Base-by-base conservation (phyloP, 2,888 invertebrate species). In the Himalopsyche kuldschensis region DNA sequence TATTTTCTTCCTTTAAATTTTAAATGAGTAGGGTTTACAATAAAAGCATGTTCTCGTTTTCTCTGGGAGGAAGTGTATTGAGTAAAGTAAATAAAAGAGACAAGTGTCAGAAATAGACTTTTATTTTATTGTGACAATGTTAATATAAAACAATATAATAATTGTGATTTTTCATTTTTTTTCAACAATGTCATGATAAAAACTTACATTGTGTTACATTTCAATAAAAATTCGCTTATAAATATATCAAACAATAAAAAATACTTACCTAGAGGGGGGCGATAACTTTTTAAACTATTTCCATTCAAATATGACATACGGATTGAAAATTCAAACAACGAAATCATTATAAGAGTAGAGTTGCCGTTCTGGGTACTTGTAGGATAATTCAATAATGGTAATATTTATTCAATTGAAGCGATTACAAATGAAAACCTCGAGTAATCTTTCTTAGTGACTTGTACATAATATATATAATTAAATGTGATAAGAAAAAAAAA, bases 171-270 rank as follows among this genome's bases (percentile, higher is more conserved):
- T 76, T 63, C 81, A 80, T 76, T 79, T 78, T 83, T 27, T 63
- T 27, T 69, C 69, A 85, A 85, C 85, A 83, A 85, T 85, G 85
- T 85, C 85, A 83, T 85, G 83, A 85, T 81, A 85, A 79, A 80
- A 85, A 85, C 80, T 81, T 83, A 83, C 83, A 77, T 69, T 24
- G 75, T 75, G 63, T 80, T 75, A 77, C 77, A 79, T 78, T 46
- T 76, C 80, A 83, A 80, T 80, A 80, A 83, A 83, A 81, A 75
- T 81, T 63, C 78, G 69, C 83, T 80, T 83, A 83, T 80, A 82
- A 83, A 80, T 83, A 83, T 83, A 80, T 83, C 80, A 83, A 83
- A 83, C 83, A 83, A 83, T 82, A 82, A 63, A 79, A 82, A 82
- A 75, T 55, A 80, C 31, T 24, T 35, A 35, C 32, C 35, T 79